Evolutionary conservation across 2,888 invertebrate genomes (phyloP).

Genomic region (Stenolophus ochropezus): DNA sequence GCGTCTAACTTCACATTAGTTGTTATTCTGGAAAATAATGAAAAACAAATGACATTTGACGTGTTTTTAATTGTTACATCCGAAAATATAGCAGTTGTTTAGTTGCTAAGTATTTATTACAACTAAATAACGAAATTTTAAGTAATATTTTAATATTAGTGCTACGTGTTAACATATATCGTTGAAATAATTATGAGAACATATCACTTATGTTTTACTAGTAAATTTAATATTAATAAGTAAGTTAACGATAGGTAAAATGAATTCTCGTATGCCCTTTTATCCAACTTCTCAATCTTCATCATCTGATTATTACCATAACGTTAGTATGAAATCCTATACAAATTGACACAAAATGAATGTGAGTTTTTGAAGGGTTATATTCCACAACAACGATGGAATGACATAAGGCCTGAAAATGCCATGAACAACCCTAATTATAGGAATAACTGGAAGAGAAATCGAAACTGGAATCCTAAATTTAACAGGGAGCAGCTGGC

Average conservation of each 20-base stretch:
- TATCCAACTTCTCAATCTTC: constrained; percentile 31
- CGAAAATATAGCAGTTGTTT: not conserved
- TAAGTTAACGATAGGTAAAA: not conserved
- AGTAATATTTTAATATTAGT: not conserved
- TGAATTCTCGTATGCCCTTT: constrained; percentile 54
- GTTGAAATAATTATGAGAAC: not conserved
- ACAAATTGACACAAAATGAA: too few relatives aligned
- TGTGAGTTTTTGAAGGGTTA: constrained; percentile 19
- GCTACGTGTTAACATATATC: not conserved
- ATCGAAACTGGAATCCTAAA: constrained; percentile 50
- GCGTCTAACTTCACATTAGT: not conserved
- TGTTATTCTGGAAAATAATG: constrained; percentile 17
- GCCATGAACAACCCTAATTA: constrained; percentile 33
- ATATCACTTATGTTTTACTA: not conserved
- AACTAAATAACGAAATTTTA: not conserved
- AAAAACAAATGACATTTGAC: not conserved
- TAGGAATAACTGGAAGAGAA: constrained; percentile 47
- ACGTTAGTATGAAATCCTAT: constrained; percentile 43
- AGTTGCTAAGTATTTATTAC: not conserved
- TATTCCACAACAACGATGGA: constrained; percentile 23
- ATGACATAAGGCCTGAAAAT: constrained; percentile 33
- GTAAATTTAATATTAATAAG: not conserved
- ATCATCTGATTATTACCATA: constrained; percentile 35
- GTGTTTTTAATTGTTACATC: constrained; percentile 7
- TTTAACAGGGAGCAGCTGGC: constrained; percentile 36